Conservation (phyloP, 2,797 vertebrate species). For the Staurois parvus region DNA sequence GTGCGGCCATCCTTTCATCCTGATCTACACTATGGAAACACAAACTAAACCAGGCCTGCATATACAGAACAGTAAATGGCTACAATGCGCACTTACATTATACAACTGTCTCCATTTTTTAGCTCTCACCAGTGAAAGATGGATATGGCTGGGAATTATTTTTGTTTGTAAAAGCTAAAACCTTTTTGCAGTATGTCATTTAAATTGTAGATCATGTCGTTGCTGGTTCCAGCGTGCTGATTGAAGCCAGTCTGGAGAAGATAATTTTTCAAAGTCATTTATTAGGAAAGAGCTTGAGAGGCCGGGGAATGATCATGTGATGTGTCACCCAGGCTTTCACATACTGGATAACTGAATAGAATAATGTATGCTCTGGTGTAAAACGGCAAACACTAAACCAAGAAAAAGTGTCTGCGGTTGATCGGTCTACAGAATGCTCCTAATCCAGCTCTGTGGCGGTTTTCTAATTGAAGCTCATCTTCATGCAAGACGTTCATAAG, state of each 20-base stretch:
- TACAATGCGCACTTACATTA: no score
- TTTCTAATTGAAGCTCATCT: no score
- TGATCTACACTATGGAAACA: no score
- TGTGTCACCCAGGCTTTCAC: neutral
- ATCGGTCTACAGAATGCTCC: neutral
- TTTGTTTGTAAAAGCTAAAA: neutral
- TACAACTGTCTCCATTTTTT: no score
- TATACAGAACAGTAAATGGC: no score
- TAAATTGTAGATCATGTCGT: neutral
- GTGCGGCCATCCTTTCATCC: no score
- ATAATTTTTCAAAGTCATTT: neutral
- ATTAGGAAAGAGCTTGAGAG: slow-evolving; percentile 1
- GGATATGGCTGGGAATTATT: no score
- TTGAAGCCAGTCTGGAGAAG: slow-evolving; percentile 5
- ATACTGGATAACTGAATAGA: neutral
- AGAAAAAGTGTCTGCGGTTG: neutral
- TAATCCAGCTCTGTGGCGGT: neutral
- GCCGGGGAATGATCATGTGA: slow-evolving; percentile 19
- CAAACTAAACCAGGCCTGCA: no score
- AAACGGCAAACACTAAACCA: neutral
- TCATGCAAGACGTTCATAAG: no score
- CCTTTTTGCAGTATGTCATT: neutral
- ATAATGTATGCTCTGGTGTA: neutral
- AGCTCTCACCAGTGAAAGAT: no score
- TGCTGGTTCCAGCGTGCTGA: neutral